Evolutionary conservation across 2,113 vertebrate genomes (phyloP), one percentile per base, ranked within the genome.

Genomic region (Brachionichthys hirsutus): DNA sequence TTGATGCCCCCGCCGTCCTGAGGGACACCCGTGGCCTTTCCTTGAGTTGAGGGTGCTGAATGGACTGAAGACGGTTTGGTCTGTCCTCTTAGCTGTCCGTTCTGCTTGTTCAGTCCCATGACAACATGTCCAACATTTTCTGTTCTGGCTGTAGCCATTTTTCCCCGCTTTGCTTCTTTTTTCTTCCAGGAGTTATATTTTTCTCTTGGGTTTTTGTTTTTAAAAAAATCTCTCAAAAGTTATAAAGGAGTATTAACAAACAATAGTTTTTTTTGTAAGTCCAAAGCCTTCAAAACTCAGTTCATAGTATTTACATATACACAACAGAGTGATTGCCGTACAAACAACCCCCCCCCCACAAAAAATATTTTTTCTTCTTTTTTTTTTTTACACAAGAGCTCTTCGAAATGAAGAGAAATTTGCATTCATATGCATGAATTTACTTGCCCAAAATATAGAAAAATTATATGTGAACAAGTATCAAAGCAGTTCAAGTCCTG

Each of bases 371-470:
- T n/a, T n/a, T n/a, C n/a, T n/a, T n/a, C 8, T 30, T 30, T 30
- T 30, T 68, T 65, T 14, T 75, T 73, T 86, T 61, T 84, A 87
- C 73, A 88, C 67, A 83, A 87, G 44, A 78, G 74, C 89, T 91
- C 90, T 92, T 90, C 91, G 64, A 90, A 90, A 91, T 71, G 90
- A 92, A 92, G 91, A 90, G 86, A 91, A 89, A 89, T 86, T 55
- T 86, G 77, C 86, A 90, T 88, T 82, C 78, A 87, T 78, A 80
- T 88, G 87, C 83, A 87, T 82, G 77, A 87, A 88, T 89, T 77
- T 79, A 87, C 88, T 83, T 85, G 85, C 64, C 38, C 85, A 81
- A 77, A 60, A 87, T 91, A 92, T 90, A 92, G 89, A 92, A 90
- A 82, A 91, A 91, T 90, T 89, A 91, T 91, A 91, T 61, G 81